A percentile compares a stretch with the other conserved stretches of the same genome.
These are phyloP conservation scores for Agrypnus murinus DNA, from an alignment of 2,888 invertebrate genomes.

Conservation along the genomic window DNA sequence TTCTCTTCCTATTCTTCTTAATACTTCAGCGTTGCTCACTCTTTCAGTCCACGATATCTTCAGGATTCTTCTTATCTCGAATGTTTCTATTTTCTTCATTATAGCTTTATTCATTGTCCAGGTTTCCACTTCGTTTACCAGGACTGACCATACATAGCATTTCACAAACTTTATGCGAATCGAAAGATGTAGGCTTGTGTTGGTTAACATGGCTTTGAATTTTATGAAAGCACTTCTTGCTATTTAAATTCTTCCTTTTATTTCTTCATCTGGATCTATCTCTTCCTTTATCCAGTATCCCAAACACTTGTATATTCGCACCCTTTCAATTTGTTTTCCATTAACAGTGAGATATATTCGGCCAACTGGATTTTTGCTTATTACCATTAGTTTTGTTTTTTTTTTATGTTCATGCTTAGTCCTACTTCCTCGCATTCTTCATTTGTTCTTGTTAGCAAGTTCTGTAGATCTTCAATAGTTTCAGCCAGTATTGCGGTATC, in stretches of 20 bases:
- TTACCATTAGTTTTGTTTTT: too few species aligned
- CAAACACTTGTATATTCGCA: too few species aligned
- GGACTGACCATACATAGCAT: constrained; percentile 34
- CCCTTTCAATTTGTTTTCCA: too few species aligned
- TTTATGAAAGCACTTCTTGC: constrained; percentile 31
- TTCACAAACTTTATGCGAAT: constrained; percentile 28
- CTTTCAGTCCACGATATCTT: too few species aligned
- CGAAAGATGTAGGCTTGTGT: too few species aligned
- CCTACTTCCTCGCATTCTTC: constrained; percentile 2
- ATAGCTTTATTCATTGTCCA: too few species aligned
- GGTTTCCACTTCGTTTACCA: constrained; percentile 16
- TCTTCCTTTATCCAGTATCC: constrained; percentile 29
- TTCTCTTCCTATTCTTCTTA: too few species aligned
- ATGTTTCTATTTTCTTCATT: too few species aligned
- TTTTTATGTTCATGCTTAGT: constrained; percentile 1
- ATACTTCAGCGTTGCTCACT: too few species aligned
- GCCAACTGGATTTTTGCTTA: constrained; percentile 7
- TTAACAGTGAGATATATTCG: constrained; percentile 6
- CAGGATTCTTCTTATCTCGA: too few species aligned
- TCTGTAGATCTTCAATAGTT: constrained; percentile 3
- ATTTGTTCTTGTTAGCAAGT: not conserved
- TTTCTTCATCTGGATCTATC: constrained; percentile 12
- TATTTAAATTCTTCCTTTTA: constrained; percentile 27
- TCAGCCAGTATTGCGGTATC: constrained; percentile 1
- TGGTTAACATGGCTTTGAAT: constrained; percentile 27